Percentiles rank a stretch among this genome's conserved stretches.
These are phyloP conservation scores for Hydrolagus affinis DNA, from an alignment of 2,113 vertebrate species.

Conservation along the genomic window DNA sequence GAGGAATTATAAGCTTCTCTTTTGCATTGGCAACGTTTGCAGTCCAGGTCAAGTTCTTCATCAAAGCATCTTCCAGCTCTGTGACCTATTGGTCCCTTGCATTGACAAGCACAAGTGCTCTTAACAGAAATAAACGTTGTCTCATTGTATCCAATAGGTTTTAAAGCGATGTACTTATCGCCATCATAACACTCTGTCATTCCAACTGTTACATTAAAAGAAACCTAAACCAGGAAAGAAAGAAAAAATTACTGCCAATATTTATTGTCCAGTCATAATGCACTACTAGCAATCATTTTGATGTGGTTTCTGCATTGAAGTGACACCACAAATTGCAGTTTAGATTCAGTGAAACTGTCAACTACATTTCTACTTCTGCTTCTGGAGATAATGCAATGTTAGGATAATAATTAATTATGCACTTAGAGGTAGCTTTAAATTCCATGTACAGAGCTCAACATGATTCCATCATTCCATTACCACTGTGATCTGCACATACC, in stretches of 20 bases:
- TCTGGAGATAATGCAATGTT: no score
- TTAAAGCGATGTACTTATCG: conserved; percentile 61
- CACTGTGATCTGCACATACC: no score
- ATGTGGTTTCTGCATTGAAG: no score
- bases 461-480: no score
- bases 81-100: conserved; percentile 42
- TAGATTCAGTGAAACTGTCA: no score
- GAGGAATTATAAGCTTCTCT: conserved; percentile 41
- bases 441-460: no score
- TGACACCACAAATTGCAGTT: no score
- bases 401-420: no score
- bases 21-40: conserved; percentile 44
- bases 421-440: no score
- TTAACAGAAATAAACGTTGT: conserved; percentile 63
- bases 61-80: conserved; percentile 54
- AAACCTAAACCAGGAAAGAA: conserved; percentile 57
- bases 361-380: no score
- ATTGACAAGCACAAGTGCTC: conserved; percentile 66
- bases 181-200: conserved; percentile 66
- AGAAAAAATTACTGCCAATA: background rate
- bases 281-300: no score
- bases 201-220: conserved; percentile 79
- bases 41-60: conserved; percentile 42
- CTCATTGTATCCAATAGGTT: conserved; percentile 91
- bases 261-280: no score